These are phyloP conservation scores for Sweltsa coloradensis DNA, from an alignment of 1,140 invertebrate species.

Conservation along the genomic window DNA sequence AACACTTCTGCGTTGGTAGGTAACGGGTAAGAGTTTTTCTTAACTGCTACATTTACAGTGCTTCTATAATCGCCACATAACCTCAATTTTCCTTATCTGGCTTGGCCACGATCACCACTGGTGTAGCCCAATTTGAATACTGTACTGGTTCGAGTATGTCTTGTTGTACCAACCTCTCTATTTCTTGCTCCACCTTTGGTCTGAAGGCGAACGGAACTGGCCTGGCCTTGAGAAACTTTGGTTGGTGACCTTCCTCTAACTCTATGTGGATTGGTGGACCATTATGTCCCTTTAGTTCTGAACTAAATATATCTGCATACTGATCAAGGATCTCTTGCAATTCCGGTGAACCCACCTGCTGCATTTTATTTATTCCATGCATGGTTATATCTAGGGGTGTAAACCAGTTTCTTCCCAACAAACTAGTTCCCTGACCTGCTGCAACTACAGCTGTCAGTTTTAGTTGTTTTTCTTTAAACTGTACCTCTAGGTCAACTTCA, in stretches of 20 bases:
- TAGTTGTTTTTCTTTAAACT: too few species aligned
- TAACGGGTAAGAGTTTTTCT: conserved; percentile 20
- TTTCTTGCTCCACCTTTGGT: conserved; percentile 27
- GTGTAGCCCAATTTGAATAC: conserved; percentile 26
- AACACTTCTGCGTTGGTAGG: conserved; percentile 18
- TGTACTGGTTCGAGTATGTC: conserved; percentile 20
- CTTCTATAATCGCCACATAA: conserved; percentile 26
- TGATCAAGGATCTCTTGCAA: too few species aligned
- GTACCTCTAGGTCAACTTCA: too few species aligned
- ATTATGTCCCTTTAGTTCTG: not conserved
- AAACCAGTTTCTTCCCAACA: too few species aligned
- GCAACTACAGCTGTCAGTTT: too few species aligned
- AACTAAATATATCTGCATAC: not conserved
- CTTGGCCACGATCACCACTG: conserved; percentile 25
- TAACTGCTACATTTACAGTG: conserved; percentile 20
- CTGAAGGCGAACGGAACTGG: conserved; percentile 28
- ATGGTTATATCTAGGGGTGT: too few species aligned
- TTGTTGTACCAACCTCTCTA: conserved; percentile 25
- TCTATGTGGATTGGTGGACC: not conserved
- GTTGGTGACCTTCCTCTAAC: not conserved
- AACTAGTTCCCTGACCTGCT: too few species aligned
- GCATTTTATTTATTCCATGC: too few species aligned
- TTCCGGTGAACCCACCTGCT: too few species aligned
- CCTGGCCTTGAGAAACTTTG: conserved; percentile 14
- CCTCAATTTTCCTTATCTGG: conserved; percentile 23